Base-by-base conservation (phyloP, 92 coral and sea anemone species). In the Porites divaricata region DNA sequence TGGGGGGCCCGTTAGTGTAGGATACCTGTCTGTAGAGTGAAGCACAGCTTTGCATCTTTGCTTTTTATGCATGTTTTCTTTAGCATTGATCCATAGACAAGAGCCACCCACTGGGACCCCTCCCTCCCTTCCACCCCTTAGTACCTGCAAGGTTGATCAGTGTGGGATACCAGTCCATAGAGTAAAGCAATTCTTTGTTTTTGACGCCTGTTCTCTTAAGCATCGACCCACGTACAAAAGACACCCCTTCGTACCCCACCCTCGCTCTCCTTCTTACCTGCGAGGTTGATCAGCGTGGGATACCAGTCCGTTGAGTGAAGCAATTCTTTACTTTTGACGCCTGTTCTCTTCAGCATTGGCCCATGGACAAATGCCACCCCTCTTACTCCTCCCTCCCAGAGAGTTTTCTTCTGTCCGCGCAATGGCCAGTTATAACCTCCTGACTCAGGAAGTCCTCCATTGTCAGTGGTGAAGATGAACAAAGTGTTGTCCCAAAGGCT, bases 351-450 rank as follows among this genome's bases (percentile, higher is more conserved):
- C 9, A 88, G 78, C 90, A 85, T 70, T 2, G 82, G 68, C 21
- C 96, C 96, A 88, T 88, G 93, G 21, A 93, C 94, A 90, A 93
- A 93, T 11, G 90, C 86, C 9, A 81, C 92, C 25, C 96, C 96
- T 68, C 94, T 81, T 35, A 90, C 86, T 81, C 96, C 96, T 80
- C 96, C 96, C 90, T 93, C 96, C 96, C 96, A 93, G 15, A 93
- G 90, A 45, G 96, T 93, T 59, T 85, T 86, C 57, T 93, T 93
- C 76, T 90, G 83, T 35, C 96, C 96, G 1, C 96, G 83, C 51
- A 93, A 82, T 3, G 96, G 96, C 93, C 93, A 93, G 71, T 93
- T 91, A 53, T 90, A 93, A 4, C 96, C 96, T 28, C 96, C 96
- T 11, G 65, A 53, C 26, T n/a, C 78, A 11, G 88, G 93, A 8